Base-by-base conservation (phyloP, 2,888 invertebrate species). In the Andrena chrysosceles region DNA sequence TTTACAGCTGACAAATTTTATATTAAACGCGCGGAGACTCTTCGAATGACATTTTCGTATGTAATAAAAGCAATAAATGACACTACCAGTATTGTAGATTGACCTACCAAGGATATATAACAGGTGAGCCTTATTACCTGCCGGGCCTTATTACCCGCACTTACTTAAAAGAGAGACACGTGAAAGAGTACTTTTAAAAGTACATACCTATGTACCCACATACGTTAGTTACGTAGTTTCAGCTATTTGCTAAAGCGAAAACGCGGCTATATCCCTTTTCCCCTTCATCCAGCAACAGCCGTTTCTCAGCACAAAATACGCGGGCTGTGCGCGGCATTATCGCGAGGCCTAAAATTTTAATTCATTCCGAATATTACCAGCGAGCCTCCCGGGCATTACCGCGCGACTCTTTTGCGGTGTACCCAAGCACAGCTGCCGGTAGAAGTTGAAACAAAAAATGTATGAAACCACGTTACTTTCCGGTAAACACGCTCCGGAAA, bases 331-430 rank as follows among this genome's bases (percentile, higher is more conserved):
- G 54, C 71, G 10, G 16, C 2, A 35, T 33, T 64, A 67, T 70
- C 75, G 60, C 35, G 13, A 54, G 26, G 23, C 64, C n/a, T 81
- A 81, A 66, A 68, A 76, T 67, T 82, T 71, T 68, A 60, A 70
- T 81, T 70, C 35, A 26, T 54, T 8, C 66, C 6, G n/a, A 69
- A 54, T 29, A 60, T 79, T 69, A 23, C 54, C 29, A 8, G n/a
- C 29, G 26, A 60, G 35, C 60, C 33, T 54, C 49, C 20, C 7
- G 54, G 20, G 52, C 35, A 71, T 71, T 52, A 31, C 75, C 13
- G 26, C 2, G 59, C 66, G 42, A 56, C 49, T 49, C n/a, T 71
- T 67, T 78, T 59, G 54, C 31, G 8, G 66, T 4, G 2, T 5
- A 2, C 20, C 56, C 13, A 10, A 60, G 20, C 77, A 26, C 35